Evolutionary conservation across 1,140 invertebrate genomes (phyloP).

Genomic region (Lasioglossum baleicum): DNA sequence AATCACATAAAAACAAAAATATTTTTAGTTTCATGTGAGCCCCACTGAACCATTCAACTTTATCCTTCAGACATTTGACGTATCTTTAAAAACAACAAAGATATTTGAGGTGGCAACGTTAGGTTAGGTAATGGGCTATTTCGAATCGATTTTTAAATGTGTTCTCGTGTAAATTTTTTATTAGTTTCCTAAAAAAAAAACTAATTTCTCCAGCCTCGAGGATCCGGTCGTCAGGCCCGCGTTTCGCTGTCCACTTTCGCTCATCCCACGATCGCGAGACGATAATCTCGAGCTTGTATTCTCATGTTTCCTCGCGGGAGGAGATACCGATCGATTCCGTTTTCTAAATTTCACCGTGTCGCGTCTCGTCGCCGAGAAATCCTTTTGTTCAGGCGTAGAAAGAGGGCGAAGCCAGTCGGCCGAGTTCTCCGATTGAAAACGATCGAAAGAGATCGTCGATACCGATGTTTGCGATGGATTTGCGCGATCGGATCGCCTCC

Average conservation of each 20-base stretch:
- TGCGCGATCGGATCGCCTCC: constrained; percentile 23
- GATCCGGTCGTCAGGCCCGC: too few relatives aligned
- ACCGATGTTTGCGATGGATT: neutral
- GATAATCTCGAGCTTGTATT: neutral
- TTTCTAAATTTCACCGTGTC: constrained; percentile 18
- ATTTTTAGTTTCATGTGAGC: too few relatives aligned
- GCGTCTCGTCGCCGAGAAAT: constrained; percentile 4
- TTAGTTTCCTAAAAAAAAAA: too few relatives aligned
- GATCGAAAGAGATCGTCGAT: constrained; percentile 8
- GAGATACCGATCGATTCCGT: constrained; percentile 4
- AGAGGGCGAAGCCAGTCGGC: neutral
- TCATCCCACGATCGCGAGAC: neutral
- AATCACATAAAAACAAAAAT: too few relatives aligned
- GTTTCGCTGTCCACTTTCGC: neutral
- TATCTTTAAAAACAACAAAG: too few relatives aligned
- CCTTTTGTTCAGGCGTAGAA: constrained; percentile 3
- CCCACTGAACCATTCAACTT: too few relatives aligned
- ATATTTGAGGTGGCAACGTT: too few relatives aligned
- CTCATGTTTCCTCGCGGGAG: neutral
- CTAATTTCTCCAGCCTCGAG: too few relatives aligned
- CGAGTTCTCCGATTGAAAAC: neutral
- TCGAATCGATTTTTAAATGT: too few relatives aligned
- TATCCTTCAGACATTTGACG: too few relatives aligned
- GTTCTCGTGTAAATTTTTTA: too few relatives aligned
- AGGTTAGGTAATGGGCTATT: too few relatives aligned